Evolutionary conservation across 2,888 invertebrate genomes (phyloP), one percentile per base, ranked within the genome.

Genomic region (Orthonychiurus folsomi): DNA sequence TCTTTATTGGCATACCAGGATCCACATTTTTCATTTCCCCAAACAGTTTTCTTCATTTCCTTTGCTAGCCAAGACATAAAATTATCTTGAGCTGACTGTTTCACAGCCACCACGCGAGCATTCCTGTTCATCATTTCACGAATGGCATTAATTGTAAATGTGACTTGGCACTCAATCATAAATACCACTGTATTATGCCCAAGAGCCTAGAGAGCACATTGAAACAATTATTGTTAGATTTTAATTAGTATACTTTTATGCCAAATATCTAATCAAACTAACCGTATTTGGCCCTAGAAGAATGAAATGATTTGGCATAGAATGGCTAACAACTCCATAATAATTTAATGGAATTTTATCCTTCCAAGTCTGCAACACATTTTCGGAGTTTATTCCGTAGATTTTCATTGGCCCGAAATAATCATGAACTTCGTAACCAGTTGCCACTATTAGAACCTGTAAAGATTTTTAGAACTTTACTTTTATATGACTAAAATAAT

Each of bases 361-460:
- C 58, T 68, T 62, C 71, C 71, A 71, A 15, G 37, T 25, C 15
- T 62, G 20, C 12, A 68, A 37, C n/a, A 71, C 26, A n/a, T 69
- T 60, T 5, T 24, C 37, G 9, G 61, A 64, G 21, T 61, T 56
- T 27, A 47, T 63, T 15, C 53, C 67, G 3, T 2, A 27, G 25
- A 71, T 63, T 55, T 67, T 24, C 50, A 71, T 15, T 2, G 71
- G 71, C 12, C 60, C 62, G 59, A 68, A 69, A 28, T 56, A 69
- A 47, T 71, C 69, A 26, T 68, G 67, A 1, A 67, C 67, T 52
- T 63, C 62, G 56, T 66, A 71, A 26, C 71, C 71, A n/a, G 71
- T 71, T 1, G 69, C 69, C 0, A 69, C 52, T 9, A 71, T 68
- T 12, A 71, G 59, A 12, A 70, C 63, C 68, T 62, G 26, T 5